Base-by-base conservation (phyloP, 2,113 vertebrate species). In the Propithecus coquereli region DNA sequence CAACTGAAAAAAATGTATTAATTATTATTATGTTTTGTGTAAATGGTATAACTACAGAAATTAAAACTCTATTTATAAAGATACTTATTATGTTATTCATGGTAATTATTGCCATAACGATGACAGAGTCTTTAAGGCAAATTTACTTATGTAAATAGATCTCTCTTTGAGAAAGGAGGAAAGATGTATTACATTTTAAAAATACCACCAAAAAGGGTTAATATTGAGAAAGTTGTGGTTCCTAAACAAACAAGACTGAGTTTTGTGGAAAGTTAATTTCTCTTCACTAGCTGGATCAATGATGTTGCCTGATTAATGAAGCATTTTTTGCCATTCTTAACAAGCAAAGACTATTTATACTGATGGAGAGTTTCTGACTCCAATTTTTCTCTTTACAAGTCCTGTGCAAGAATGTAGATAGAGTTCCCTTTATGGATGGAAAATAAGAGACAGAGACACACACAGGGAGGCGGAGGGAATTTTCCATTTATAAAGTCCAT, bases 1-100 rank as follows among this genome's bases (percentile, higher is more conserved):
- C 23, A 68, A 83, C 18, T 74, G 32, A 84, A 90, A 74, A 76
- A 83, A 54, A 32, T 20, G 37, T 59, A 70, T 59, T 47, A 86
- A 63, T 71, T 87, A 32, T 32, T 87, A 45, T 32, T 73, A 17
- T 32, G 88, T 65, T 85, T 87, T n/a, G 7, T 85, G 27, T 76
- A 52, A 8, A 65, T 47, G 3, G 10, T 79, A 30, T 88, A 93
- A 88, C 3, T 81, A 4, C 1, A 94, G 23, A 91, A 95, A 91
- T 88, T 87, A 91, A 96, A 93, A 89, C 85, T 30, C 32, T 14
- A 94, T 81, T 94, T 80, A 77, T 61, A 95, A 90, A 90, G 61
- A 81, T 74, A 37, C 6, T 95, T 14, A 90, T 97, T 97, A 68
- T 70, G 76, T 70, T 50, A 90, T 50, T 63, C 76, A 68, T 43